Evolutionary conservation across 2,113 vertebrate genomes (phyloP).

Genomic region (Larimichthys crocea): DNA sequence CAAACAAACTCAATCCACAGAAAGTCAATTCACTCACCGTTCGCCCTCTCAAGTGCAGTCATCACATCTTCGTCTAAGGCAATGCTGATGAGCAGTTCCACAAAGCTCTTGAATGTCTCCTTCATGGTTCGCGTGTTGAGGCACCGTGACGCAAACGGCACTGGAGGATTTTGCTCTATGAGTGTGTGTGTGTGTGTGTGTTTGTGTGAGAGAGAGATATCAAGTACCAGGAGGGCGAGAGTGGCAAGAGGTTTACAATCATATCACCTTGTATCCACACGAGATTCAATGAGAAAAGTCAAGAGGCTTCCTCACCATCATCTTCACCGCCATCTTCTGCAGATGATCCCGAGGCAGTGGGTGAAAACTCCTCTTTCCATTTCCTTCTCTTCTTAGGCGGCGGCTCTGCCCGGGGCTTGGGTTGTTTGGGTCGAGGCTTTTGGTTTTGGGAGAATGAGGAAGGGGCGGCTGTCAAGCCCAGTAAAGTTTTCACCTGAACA

Average conservation of each 20-base stretch:
- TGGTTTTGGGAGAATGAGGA: conserved; percentile 79
- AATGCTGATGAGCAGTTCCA: conserved; percentile 95
- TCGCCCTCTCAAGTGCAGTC: conserved; percentile 92
- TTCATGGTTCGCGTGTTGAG: conserved; percentile 98
- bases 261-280: not conserved
- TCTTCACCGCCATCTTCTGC: conserved; percentile 90
- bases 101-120: conserved; percentile 96
- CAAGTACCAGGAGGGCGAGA: not conserved
- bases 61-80: conserved; percentile 93
- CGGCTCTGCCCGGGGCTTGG: conserved; percentile 92
- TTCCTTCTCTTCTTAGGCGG: conserved; percentile 98
- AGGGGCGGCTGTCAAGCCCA: conserved; percentile 75
- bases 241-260: not conserved
- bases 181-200: not conserved
- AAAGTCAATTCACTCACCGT: conserved; percentile 83
- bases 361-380: conserved; percentile 95
- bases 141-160: conserved; percentile 90
- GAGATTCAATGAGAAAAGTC: not conserved
- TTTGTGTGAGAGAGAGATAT: conserved; percentile 3
- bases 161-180: conserved; percentile 88
- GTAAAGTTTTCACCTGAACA: conserved; percentile 81
- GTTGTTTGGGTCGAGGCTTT: conserved; percentile 92
- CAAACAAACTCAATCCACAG: not conserved
- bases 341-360: conserved; percentile 90
- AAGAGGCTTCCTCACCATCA: conserved; percentile 84